Base-by-base conservation (phyloP, 2,113 vertebrate genomes). In the Turdus rufiventris region DNA sequence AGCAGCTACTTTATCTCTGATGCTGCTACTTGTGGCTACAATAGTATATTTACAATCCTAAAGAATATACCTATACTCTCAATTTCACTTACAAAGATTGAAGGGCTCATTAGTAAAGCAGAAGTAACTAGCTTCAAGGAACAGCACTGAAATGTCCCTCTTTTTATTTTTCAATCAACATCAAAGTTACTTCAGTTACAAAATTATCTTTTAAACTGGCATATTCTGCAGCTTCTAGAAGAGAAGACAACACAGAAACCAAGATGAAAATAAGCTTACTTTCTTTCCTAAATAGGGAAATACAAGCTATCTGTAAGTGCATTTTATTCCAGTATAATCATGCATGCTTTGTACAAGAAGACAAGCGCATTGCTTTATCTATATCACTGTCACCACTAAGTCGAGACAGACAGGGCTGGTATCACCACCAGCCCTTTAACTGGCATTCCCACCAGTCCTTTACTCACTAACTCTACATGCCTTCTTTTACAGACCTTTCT, bases 101-200 rank as follows among this genome's bases (percentile, higher is more conserved):
- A 77, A 77, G 13, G 17, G 6, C 1, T 71, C 5, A 21, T 56
- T 17, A 79, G 51, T 61, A 57, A 76, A 83, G 36, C 23, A 31
- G 29, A 93, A 43, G 29, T 14, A 68, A 50, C 10, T 48, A 79
- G 42, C 13, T 70, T 76, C 78, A 61, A 82, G 38, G 12, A 89
- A 48, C 14, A 79, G 19, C 1, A 3, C 19, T 45, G 25, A 87
- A 54, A 87, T 8, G 3, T n/a, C 29, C 38, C 0, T 0, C 5
- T 34, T 77, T 94, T 73, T 17, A 33, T 29, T 78, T 89, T 54
- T 63, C 6, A 79, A 78, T 40, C n/a, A 66, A 10, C 76, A 53
- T 31, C 38, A 53, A 81, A 38, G 21, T 68, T 76, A 54, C 14
- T 76, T 50, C 26, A 29, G 50, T 17, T 51, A 28, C 26, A 43